These are phyloP conservation scores for Autographa gamma DNA, from an alignment of 2,888 invertebrate genomes.

Conservation along the genomic window DNA sequence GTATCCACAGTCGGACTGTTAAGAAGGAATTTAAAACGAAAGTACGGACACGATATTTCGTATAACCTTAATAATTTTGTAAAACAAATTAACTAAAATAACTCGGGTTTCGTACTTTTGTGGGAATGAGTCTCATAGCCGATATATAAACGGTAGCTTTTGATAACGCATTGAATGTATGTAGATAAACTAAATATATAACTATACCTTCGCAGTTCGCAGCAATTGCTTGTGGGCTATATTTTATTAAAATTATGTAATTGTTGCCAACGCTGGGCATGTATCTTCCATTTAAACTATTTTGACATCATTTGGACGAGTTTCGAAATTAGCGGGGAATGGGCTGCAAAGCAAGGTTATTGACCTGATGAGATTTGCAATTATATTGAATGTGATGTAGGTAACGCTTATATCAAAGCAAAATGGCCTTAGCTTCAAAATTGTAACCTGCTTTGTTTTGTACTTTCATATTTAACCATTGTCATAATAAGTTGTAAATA, in stretches of 20 bases:
- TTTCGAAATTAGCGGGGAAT: slow-evolving; percentile 16
- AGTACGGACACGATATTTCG: slow-evolving; percentile 29
- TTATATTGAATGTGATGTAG: neutral
- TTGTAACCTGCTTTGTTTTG: neutral
- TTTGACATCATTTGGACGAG: slow-evolving; percentile 31
- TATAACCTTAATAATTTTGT: slow-evolving; percentile 33
- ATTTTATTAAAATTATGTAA: slow-evolving; percentile 41
- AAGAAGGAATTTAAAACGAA: slow-evolving; percentile 20
- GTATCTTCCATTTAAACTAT: slow-evolving; percentile 48
- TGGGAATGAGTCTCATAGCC: slow-evolving; percentile 44
- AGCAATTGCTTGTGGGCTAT: slow-evolving; percentile 48
- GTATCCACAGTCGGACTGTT: slow-evolving; percentile 54
- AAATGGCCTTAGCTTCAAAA: slow-evolving; percentile 5
- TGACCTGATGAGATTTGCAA: neutral
- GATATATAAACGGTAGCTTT: slow-evolving; percentile 61
- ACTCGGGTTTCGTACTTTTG: slow-evolving; percentile 35
- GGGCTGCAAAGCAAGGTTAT: neutral
- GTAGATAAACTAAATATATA: slow-evolving; percentile 41
- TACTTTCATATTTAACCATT: neutral
- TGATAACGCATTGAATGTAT: slow-evolving; percentile 61
- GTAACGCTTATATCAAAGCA: neutral
- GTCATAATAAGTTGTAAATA: slow-evolving; percentile 4
- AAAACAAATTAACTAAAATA: slow-evolving; percentile 33
- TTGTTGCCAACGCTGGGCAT: slow-evolving; percentile 50
- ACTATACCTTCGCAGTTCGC: slow-evolving; percentile 19